These are phyloP conservation scores for Emesis furor DNA, from an alignment of 2,888 invertebrate genomes.

Conservation along the genomic window DNA sequence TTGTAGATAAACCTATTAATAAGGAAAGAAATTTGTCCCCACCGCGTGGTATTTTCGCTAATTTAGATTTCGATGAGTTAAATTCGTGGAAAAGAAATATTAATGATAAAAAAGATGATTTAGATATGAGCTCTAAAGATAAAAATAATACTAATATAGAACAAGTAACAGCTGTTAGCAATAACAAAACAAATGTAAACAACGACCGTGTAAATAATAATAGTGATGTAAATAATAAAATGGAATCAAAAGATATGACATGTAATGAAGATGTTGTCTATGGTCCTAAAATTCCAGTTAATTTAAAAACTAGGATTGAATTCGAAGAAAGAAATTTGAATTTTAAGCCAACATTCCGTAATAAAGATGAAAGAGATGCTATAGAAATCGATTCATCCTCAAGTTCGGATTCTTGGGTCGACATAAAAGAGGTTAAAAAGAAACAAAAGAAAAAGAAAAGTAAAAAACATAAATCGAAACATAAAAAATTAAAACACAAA, in stretches of 20 bases:
- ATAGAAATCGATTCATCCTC: constrained; percentile 81
- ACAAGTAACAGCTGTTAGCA: constrained; percentile 50
- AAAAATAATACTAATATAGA: constrained; percentile 51
- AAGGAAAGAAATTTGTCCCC: constrained; percentile 93
- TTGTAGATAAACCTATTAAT: constrained; percentile 89
- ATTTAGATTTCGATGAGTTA: constrained; percentile 92
- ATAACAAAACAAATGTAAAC: constrained; percentile 23
- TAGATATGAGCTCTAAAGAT: constrained; percentile 54
- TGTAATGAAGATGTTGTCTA: constrained; percentile 83
- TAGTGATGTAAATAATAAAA: not conserved
- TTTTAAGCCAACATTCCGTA: constrained; percentile 79
- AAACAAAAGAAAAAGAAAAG: constrained; percentile 88
- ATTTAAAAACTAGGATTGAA: constrained; percentile 75
- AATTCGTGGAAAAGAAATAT: constrained; percentile 86
- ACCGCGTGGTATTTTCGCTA: constrained; percentile 94
- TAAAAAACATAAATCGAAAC: constrained; percentile 87
- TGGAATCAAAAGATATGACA: not conserved
- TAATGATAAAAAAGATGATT: constrained; percentile 51
- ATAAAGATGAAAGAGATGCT: constrained; percentile 73
- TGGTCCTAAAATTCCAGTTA: constrained; percentile 92
- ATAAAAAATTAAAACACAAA: constrained; percentile 79
- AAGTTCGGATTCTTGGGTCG: constrained; percentile 90
- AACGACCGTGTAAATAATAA: not conserved
- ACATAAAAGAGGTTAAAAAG: constrained; percentile 85
- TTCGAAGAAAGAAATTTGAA: constrained; percentile 43